These are phyloP conservation scores for Drosophila ficusphila DNA, from an alignment of 1,140 invertebrate species.

Conservation along the genomic window DNA sequence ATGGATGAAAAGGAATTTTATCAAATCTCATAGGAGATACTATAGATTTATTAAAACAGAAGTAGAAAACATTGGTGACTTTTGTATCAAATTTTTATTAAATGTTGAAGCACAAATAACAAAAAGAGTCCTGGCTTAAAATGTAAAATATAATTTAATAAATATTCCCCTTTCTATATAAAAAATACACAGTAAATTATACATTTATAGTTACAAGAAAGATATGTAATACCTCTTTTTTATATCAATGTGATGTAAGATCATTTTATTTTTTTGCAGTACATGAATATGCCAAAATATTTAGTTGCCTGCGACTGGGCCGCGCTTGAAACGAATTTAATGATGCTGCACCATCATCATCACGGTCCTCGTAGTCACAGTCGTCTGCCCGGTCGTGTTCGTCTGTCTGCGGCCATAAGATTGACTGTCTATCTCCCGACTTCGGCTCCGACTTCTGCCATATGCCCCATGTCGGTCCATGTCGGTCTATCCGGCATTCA, in stretches of 20 bases:
- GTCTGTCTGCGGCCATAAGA: constrained; percentile 72
- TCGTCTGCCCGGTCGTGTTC: constrained; percentile 47
- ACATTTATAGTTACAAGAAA: too few relatives aligned
- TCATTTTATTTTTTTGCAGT: background rate
- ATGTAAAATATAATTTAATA: too few relatives aligned
- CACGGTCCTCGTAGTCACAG: constrained; percentile 24
- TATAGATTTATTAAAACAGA: too few relatives aligned
- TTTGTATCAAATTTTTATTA: too few relatives aligned
- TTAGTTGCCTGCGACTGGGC: constrained; percentile 32
- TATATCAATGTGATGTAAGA: background rate
- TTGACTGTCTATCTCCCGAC: constrained; percentile 75
- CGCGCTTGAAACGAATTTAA: constrained; percentile 77
- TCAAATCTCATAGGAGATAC: too few relatives aligned
- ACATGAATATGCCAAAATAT: constrained; percentile 68
- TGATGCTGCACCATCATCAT: constrained; percentile 65
- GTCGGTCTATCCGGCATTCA: constrained; percentile 29
- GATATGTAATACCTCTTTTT: too few relatives aligned
- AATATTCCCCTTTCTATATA: too few relatives aligned
- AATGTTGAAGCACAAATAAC: too few relatives aligned
- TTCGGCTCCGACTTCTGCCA: constrained; percentile 44
- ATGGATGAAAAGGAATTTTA: too few relatives aligned
- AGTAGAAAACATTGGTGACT: too few relatives aligned
- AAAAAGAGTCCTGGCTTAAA: too few relatives aligned
- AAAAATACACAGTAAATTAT: too few relatives aligned
- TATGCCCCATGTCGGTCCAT: constrained; percentile 62